Base-by-base conservation (phyloP, 2,888 invertebrate species). In the Luperina nickerlii region DNA sequence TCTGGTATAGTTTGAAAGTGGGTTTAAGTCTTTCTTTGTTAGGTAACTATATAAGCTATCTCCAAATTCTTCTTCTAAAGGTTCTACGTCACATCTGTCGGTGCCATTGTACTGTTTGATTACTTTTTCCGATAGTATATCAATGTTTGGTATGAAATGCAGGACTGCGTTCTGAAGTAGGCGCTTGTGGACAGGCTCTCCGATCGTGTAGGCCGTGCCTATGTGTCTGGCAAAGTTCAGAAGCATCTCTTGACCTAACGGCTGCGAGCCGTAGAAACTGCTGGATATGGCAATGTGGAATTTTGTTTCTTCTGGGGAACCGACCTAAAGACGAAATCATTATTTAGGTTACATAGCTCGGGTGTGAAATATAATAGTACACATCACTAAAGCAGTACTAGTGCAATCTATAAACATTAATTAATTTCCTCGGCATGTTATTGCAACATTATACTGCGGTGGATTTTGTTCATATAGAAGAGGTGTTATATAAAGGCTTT, bases 241-340 rank as follows among this genome's bases (percentile, higher is more conserved):
- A 0, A 98, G 95, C 81, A 99, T 97, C 94, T 99, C 99, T 76
- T 99, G 97, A 0, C 99, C 99, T 27, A 98, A 96, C 0, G 98
- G 98, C 91, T 99, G 98, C 0, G 98, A 98, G 0, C 98, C 98
- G 92, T 98, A 98, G 74, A 99, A 94, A 75, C 99, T 98, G 83
- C 99, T 99, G 51, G 99, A 95, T n/a, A 99, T 94, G 0, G 98
- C 98, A 27, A 99, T 97, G 91, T 98, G 98, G 91, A 98, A 98
- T 95, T 99, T 99, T 2, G 97, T 97, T 92, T 99, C 98, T 90
- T 98, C 98, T 0, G 98, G 98, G 2, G 97, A 97, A 0, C 98
- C 98, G 83, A 98, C 97, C 98, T 98, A 94, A 32, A 54, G 42
- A 48, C 42, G 18, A 24, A 45, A 11, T 11, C 18, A 4, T 69